Percentiles rank a stretch among this genome's conserved stretches.
phyloP scores from a whole-genome alignment of 2,797 vertebrate species.

The Sarcophilus harrisii region DNA sequence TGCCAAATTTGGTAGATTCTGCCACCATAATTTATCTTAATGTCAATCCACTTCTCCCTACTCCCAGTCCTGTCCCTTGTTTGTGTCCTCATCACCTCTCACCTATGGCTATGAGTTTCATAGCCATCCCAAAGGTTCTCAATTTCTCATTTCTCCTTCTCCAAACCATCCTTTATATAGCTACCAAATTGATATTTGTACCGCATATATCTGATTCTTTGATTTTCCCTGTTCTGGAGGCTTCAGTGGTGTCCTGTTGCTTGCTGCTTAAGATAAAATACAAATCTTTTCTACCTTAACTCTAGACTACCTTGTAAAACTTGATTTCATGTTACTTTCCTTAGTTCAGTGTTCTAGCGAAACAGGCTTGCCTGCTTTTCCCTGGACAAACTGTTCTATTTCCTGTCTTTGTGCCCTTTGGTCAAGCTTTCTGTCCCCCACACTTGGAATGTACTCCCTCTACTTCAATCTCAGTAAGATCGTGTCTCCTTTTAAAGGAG shows the following conservation, averaged over 20 bases:
- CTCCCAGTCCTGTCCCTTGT: not conserved
- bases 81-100: not conserved
- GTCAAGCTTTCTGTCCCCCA: too few relatives aligned
- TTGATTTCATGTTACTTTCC: not conserved
- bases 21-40: not conserved
- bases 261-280: not conserved
- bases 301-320: not conserved
- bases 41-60: not conserved
- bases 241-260: not conserved
- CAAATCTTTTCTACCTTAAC: not conserved
- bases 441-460: too few relatives aligned
- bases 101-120: not conserved
- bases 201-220: not conserved
- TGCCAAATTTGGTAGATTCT: not conserved
- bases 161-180: not conserved
- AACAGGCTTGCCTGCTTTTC: too few relatives aligned
- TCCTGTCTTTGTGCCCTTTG: too few relatives aligned
- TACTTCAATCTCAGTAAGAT: too few relatives aligned
- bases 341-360: not conserved
- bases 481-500: too few relatives aligned
- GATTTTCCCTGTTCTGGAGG: not conserved
- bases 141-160: not conserved
- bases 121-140: not conserved
- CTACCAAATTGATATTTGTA: not conserved
- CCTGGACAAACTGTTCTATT: too few relatives aligned